A percentile compares a stretch with the other conserved stretches of the same genome.
These are phyloP conservation scores for Lasioglossum albipes DNA, from an alignment of 1,140 invertebrate species.

Conservation along the genomic window DNA sequence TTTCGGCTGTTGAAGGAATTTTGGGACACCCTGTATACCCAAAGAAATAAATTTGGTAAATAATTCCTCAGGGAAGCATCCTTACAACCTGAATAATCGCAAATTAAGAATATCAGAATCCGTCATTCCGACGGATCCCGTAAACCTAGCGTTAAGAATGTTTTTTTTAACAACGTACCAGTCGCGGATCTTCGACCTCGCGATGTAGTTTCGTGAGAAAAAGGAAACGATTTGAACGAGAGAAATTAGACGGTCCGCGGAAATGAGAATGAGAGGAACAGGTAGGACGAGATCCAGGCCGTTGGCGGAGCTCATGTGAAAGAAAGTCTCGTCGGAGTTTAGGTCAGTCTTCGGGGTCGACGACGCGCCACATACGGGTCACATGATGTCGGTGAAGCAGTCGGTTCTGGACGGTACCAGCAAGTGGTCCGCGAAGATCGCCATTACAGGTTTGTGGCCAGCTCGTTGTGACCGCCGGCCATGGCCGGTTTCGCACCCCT, in stretches of 20 bases:
- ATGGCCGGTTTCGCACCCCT: conserved; percentile 46
- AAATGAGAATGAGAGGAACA: conserved; percentile 9
- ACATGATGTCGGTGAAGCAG: conserved; percentile 99
- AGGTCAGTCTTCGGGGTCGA: conserved; percentile 97
- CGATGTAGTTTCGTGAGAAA: no score
- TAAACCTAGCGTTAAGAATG: no score
- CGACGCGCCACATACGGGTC: conserved; percentile 94
- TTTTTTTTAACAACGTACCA: no score
- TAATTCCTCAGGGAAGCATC: no score
- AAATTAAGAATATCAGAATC: no score
- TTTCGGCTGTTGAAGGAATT: no score
- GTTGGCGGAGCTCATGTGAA: conserved; percentile 72
- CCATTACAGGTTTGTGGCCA: conserved; percentile 96
- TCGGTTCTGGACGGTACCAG: conserved; percentile 99
- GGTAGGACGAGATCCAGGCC: conserved; percentile 64
- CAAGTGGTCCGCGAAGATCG: conserved; percentile 99
- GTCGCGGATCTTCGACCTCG: not conserved
- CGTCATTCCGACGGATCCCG: no score
- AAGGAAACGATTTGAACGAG: no score
- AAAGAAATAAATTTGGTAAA: no score
- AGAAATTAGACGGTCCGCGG: not conserved
- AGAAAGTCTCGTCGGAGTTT: conserved; percentile 79
- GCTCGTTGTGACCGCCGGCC: conserved; percentile 50
- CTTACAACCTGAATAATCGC: no score
- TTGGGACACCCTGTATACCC: no score